Evolutionary conservation across 2,888 invertebrate genomes (phyloP).

Genomic region (Geophilus truncorum): DNA sequence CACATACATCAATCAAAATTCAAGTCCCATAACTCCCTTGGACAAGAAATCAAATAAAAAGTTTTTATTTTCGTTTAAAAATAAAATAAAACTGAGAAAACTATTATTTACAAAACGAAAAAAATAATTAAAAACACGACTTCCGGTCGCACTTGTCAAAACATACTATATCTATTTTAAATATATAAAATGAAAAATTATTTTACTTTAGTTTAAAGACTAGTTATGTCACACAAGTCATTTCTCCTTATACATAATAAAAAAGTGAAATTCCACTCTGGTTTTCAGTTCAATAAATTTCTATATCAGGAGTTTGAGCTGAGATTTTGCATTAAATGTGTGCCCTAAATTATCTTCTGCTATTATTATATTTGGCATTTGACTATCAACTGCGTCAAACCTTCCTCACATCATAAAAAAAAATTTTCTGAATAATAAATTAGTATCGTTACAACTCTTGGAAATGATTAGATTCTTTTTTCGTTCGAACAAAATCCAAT

Average conservation of each 20-base stretch:
- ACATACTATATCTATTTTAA: too few species aligned
- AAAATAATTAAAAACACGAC: too few species aligned
- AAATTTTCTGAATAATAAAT: not conserved
- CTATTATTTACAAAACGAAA: constrained; percentile 22
- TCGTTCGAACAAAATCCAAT: not conserved
- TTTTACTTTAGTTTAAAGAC: not conserved
- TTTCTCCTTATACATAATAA: not conserved
- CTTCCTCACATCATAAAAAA: not conserved
- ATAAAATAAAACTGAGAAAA: not conserved
- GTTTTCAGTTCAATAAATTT: not conserved
- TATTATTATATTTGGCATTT: constrained; percentile 24
- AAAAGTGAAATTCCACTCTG: not conserved
- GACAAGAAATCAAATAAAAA: not conserved
- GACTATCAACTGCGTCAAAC: constrained; percentile 19
- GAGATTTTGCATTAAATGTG: constrained; percentile 3
- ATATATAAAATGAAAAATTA: not conserved
- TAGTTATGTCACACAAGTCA: not conserved
- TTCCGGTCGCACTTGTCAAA: too few species aligned
- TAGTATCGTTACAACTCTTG: not conserved
- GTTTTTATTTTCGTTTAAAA: not conserved
- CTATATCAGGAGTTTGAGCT: not conserved
- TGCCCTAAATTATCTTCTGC: not conserved
- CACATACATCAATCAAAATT: constrained; percentile 18
- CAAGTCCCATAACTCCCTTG: not conserved
- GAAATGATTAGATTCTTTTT: not conserved